phyloP scores from a whole-genome alignment of 2,797 vertebrate genomes.

The Petrocephalus schoutedeni region DNA sequence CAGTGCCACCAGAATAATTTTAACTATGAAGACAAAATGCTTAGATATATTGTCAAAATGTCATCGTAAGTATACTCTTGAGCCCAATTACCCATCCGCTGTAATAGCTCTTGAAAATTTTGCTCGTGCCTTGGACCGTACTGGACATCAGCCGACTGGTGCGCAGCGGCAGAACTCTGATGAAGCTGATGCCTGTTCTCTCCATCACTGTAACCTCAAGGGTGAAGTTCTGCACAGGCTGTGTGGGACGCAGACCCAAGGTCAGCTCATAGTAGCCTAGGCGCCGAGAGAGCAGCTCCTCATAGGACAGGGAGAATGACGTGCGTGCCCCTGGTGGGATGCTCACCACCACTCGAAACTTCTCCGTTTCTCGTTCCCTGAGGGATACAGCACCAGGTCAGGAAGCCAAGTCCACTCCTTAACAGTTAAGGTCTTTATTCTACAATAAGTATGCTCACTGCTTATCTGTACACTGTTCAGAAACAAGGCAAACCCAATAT shows the following conservation, averaged over 20 bases:
- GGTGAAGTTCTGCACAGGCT: constrained; percentile 68
- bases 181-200: constrained; percentile 64
- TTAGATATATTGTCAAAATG: too few relatives aligned
- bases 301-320: constrained; percentile 67
- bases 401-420: neutral
- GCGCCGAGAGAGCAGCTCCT: constrained; percentile 69
- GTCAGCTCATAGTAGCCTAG: constrained; percentile 69
- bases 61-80: too few relatives aligned
- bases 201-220: constrained; percentile 70
- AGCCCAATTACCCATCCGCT: neutral
- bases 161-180: constrained; percentile 67
- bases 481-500: neutral
- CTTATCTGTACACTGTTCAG: neutral
- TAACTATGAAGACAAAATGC: too few relatives aligned
- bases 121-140: constrained; percentile 51
- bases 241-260: constrained; percentile 63
- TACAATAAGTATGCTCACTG: neutral
- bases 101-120: neutral
- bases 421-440: neutral
- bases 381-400: constrained; percentile 18
- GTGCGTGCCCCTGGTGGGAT: constrained; percentile 61
- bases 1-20: too few relatives aligned
- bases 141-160: constrained; percentile 61
- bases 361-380: constrained; percentile 74
- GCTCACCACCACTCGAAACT: constrained; percentile 71